Conservation (phyloP, 2,888 invertebrate species). For the Toxonevra muliebris region DNA sequence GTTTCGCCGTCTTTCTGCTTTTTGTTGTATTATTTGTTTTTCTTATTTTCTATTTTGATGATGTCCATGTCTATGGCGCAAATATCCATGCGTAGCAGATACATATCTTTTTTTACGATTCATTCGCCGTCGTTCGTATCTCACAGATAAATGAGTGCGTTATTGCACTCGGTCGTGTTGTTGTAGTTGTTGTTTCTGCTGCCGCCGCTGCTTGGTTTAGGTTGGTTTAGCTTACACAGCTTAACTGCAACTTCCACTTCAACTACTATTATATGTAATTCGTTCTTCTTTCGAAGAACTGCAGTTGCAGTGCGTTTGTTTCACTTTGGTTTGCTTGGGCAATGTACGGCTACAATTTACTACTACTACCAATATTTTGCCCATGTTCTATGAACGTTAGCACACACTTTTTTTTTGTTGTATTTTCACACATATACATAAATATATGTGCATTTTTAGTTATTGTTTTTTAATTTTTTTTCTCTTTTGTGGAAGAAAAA, state of each 20-base stretch:
- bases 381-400: no score
- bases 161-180: conserved; percentile 33
- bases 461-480: no score
- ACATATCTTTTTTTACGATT: no score
- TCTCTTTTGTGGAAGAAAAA: no score
- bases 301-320: not conserved
- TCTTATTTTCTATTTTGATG: not conserved
- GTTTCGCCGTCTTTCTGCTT: not conserved
- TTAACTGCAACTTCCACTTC: not conserved
- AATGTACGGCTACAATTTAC: no score
- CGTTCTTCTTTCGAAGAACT: not conserved
- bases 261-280: not conserved
- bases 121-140: no score
- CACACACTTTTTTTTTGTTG: no score
- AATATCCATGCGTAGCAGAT: no score
- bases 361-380: no score
- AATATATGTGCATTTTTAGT: no score
- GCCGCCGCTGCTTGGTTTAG: conserved; percentile 11
- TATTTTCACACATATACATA: no score
- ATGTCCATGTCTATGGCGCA: not conserved
- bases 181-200: conserved; percentile 5
- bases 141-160: conserved; percentile 4
- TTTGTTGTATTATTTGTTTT: not conserved
- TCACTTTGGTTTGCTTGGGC: not conserved
- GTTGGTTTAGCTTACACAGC: conserved; percentile 1